phyloP scores from a whole-genome alignment of 2,797 vertebrate species.

The Cottoperca gobio region DNA sequence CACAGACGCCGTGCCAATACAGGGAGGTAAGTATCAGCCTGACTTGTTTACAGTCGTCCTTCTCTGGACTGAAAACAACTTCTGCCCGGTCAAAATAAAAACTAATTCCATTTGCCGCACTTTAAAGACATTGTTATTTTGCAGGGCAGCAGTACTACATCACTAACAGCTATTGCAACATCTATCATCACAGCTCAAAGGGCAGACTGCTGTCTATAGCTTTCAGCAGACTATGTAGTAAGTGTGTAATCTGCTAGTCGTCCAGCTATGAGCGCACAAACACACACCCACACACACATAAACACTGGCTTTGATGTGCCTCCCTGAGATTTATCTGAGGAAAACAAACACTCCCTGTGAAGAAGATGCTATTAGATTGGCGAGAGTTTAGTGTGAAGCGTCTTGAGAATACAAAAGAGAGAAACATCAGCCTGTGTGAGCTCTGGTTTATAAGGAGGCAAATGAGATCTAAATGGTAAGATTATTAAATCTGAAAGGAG shows the following conservation, averaged over 20 bases:
- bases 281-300: constrained; percentile 13
- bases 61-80: constrained; percentile 10
- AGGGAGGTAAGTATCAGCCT: not conserved
- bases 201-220: constrained; percentile 18
- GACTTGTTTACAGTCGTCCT: not conserved
- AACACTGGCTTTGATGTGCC: constrained; percentile 60
- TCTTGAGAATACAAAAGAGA: constrained; percentile 43
- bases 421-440: constrained; percentile 17
- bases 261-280: constrained; percentile 6
- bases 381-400: constrained; percentile 42
- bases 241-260: constrained; percentile 59
- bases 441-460: constrained; percentile 21
- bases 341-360: constrained; percentile 65
- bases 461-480: constrained; percentile 46
- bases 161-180: constrained; percentile 31
- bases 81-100: constrained; percentile 1
- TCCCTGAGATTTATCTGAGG: constrained; percentile 57
- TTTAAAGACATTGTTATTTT: constrained; percentile 14
- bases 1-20: not conserved
- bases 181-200: constrained; percentile 30
- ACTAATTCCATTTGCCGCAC: constrained; percentile 1
- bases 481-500: constrained; percentile 49
- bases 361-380: constrained; percentile 48
- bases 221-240: constrained; percentile 34
- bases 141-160: not conserved